These are phyloP conservation scores for Ectropis crepuscularia DNA, from an alignment of 2,888 invertebrate genomes.

Conservation along the genomic window DNA sequence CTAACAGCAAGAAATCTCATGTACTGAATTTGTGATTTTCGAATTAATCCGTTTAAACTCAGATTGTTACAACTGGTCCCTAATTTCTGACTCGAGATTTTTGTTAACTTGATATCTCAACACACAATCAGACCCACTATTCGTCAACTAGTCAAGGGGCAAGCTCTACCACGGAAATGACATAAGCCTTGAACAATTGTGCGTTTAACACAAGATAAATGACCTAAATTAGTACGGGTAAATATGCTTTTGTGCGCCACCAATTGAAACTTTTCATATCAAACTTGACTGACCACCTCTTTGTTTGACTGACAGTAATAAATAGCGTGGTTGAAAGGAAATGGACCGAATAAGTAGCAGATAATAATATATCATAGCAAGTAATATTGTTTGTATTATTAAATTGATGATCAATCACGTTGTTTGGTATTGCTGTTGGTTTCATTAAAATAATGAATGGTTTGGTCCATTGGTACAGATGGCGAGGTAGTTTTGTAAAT, in stretches of 20 bases:
- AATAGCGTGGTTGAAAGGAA: constrained; percentile 44
- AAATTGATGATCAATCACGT: constrained; percentile 23
- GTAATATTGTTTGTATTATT: constrained; percentile 22
- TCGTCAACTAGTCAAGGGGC: not conserved
- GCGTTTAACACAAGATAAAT: constrained; percentile 59
- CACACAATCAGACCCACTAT: constrained; percentile 1
- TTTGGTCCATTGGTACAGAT: constrained; percentile 13
- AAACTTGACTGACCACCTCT: constrained; percentile 42
- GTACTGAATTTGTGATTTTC: too few species aligned
- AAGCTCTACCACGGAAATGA: constrained; percentile 55
- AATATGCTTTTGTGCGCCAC: constrained; percentile 38
- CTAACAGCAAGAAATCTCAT: too few species aligned
- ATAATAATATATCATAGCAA: constrained; percentile 11
- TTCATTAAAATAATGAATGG: constrained; percentile 21
- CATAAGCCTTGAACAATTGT: constrained; percentile 60
- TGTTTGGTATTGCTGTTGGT: constrained; percentile 8
- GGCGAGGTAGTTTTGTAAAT: not conserved
- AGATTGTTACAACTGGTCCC: too few species aligned
- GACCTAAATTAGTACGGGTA: constrained; percentile 49
- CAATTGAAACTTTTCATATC: constrained; percentile 51
- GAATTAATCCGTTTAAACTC: too few species aligned
- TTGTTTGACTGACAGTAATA: constrained; percentile 51
- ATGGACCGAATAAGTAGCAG: constrained; percentile 18
- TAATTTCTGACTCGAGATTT: too few species aligned
- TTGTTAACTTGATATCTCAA: too few species aligned